These are phyloP conservation scores for Aphrophora alni DNA, from an alignment of 2,888 invertebrate species.

Conservation along the genomic window DNA sequence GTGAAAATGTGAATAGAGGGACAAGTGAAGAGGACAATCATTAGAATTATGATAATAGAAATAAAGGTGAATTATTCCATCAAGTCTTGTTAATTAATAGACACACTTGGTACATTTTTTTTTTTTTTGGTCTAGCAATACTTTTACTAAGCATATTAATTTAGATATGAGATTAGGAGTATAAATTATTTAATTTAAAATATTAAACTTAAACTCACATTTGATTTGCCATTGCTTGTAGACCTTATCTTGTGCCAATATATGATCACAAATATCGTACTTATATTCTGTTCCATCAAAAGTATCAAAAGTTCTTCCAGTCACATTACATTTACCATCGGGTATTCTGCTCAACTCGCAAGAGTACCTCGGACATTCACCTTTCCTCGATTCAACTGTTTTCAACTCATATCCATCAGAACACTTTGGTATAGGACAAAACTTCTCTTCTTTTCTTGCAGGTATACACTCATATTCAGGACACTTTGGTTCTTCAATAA, in stretches of 20 bases:
- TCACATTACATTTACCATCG: constrained; percentile 73
- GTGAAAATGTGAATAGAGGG: no score
- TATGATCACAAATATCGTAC: constrained; percentile 82
- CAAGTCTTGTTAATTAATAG: no score
- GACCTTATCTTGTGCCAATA: constrained; percentile 72
- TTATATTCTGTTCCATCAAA: constrained; percentile 82
- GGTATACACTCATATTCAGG: constrained; percentile 47
- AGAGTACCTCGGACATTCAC: constrained; percentile 61
- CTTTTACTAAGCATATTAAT: no score
- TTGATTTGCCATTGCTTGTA: constrained; percentile 73
- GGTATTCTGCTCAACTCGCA: constrained; percentile 64
- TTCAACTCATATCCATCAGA: constrained; percentile 34
- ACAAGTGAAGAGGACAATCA: no score
- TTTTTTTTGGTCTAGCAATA: no score
- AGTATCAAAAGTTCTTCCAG: constrained; percentile 77
- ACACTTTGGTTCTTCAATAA: constrained; percentile 33
- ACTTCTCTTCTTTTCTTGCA: constrained; percentile 7
- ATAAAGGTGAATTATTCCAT: no score
- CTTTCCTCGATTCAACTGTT: constrained; percentile 25
- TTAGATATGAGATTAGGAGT: no score
- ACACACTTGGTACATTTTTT: no score
- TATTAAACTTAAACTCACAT: constrained; percentile 59
- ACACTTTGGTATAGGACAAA: constrained; percentile 38
- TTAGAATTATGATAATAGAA: no score
- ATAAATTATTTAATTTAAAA: no score